Conservation (phyloP, 2,888 invertebrate genomes). For the Euproctis similis region DNA sequence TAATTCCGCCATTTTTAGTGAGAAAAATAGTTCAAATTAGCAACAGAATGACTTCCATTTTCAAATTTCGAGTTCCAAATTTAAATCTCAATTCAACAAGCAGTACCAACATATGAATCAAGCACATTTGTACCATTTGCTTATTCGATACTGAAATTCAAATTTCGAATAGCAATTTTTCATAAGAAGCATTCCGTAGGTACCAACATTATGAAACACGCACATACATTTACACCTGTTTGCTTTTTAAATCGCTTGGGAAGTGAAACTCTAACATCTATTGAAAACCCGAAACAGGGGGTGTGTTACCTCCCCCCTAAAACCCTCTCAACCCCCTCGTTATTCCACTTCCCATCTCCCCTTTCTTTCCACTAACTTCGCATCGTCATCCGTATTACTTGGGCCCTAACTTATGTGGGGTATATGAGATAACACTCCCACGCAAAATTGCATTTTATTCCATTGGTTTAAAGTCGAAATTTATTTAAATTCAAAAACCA, state of each 20-base stretch:
- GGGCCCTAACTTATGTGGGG: constrained; percentile 72
- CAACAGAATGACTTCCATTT: no score
- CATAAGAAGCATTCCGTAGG: no score
- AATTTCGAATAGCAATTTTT: no score
- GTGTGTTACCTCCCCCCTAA: constrained; percentile 34
- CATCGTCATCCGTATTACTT: constrained; percentile 75
- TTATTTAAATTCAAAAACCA: constrained; percentile 39
- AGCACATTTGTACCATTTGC: no score
- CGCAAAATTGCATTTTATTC: constrained; percentile 22
- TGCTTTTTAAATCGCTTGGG: constrained; percentile 58
- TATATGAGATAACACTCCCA: constrained; percentile 30
- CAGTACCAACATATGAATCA: no score
- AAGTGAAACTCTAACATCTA: constrained; percentile 67
- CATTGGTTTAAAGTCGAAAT: constrained; percentile 14
- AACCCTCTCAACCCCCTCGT: constrained; percentile 42
- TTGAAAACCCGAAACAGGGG: constrained; percentile 75
- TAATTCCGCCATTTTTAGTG: no score
- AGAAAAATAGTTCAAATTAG: no score
- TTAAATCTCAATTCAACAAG: constrained; percentile 5
- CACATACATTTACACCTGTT: constrained; percentile 53
- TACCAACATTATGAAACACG: constrained; percentile 10
- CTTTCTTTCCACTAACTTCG: constrained; percentile 74
- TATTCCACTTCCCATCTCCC: constrained; percentile 62
- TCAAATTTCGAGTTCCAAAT: constrained; percentile 5
- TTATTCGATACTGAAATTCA: no score